phyloP scores from a whole-genome alignment of 2,113 vertebrate genomes.

The Pycnonotus jocosus region DNA sequence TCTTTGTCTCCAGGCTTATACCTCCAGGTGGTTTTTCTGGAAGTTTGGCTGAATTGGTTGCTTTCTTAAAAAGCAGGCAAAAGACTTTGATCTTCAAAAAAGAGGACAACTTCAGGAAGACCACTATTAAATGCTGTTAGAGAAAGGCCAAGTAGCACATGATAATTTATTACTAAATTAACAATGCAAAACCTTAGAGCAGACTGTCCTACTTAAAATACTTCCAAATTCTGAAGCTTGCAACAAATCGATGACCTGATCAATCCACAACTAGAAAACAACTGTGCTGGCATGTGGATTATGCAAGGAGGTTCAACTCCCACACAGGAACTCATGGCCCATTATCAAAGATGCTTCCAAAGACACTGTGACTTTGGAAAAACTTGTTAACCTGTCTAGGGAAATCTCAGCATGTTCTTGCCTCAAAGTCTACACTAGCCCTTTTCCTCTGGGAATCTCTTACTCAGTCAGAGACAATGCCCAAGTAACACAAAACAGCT shows the following conservation, averaged over 20 bases:
- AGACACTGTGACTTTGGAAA: neutral
- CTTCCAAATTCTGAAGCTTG: neutral
- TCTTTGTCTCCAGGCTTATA: neutral
- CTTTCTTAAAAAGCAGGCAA: neutral
- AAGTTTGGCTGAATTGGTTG: neutral
- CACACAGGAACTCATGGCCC: neutral
- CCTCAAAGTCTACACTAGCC: neutral
- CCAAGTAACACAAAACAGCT: neutral
- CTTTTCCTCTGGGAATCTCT: neutral
- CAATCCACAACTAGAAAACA: neutral
- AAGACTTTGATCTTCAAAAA: neutral
- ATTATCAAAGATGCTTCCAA: neutral
- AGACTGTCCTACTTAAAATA: neutral
- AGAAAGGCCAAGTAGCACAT: neutral
- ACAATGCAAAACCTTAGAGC: neutral
- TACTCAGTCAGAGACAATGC: neutral
- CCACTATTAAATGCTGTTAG: neutral
- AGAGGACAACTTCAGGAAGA: neutral
- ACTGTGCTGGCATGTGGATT: neutral
- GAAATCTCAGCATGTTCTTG: accelerated
- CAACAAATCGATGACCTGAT: neutral
- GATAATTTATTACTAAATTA: neutral
- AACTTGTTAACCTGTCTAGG: neutral
- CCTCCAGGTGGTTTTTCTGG: neutral
- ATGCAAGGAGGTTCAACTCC: neutral